Evolutionary conservation across 2,888 invertebrate genomes (phyloP).

Genomic region (Nematopogon swammerdamellus): DNA sequence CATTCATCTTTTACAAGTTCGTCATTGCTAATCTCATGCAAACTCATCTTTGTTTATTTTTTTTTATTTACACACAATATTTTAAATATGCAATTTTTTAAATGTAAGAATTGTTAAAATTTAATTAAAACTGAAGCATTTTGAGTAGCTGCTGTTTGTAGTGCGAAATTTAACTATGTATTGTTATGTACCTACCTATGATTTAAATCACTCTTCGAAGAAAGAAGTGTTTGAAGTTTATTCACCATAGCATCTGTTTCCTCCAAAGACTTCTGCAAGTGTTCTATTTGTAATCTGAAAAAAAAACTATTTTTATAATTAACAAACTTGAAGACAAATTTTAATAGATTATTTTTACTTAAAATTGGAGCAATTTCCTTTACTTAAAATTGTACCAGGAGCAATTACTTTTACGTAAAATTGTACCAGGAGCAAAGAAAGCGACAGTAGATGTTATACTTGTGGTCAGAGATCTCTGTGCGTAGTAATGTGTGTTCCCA

Average conservation of each 20-base stretch:
- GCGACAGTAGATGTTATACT: constrained; percentile 16
- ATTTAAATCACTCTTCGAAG: constrained; percentile 32
- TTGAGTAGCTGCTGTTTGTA: too few relatives aligned
- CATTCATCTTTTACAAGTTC: too few relatives aligned
- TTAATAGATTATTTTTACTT: background rate
- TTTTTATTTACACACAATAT: too few relatives aligned
- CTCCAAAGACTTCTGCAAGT: constrained; percentile 38
- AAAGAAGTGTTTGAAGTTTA: constrained; percentile 34
- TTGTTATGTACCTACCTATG: constrained; percentile 26
- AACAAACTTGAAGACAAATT: too few relatives aligned
- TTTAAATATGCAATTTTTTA: too few relatives aligned
- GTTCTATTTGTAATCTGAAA: constrained; percentile 42
- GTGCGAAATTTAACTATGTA: too few relatives aligned
- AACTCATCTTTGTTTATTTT: too few relatives aligned
- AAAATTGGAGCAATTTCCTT: background rate
- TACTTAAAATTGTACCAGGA: background rate
- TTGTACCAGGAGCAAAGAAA: background rate
- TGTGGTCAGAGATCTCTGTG: constrained; percentile 38
- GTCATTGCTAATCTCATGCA: too few relatives aligned
- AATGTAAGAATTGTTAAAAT: too few relatives aligned
- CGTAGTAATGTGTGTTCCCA: constrained; percentile 51
- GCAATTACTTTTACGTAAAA: background rate
- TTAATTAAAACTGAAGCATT: too few relatives aligned
- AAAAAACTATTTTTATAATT: too few relatives aligned
- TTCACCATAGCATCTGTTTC: constrained; percentile 46